Percentiles rank a stretch among this genome's conserved stretches.
phyloP scores from a whole-genome alignment of 2,113 vertebrate species.

The Aptenodytes patagonicus region DNA sequence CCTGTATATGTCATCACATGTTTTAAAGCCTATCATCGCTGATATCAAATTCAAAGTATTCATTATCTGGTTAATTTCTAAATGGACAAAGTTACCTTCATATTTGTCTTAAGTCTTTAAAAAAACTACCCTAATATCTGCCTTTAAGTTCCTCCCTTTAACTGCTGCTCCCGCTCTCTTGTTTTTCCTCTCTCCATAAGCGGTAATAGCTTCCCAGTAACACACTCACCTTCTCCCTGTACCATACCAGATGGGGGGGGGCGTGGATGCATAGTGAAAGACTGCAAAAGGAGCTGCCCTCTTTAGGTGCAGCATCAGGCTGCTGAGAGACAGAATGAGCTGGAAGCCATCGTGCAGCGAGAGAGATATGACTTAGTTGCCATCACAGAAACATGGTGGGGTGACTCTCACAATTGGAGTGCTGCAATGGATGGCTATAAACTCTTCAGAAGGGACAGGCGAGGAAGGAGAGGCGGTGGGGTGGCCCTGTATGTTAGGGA shows the following conservation, averaged over 20 bases:
- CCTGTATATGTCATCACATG: rapidly evolving
- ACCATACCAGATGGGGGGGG: rapidly evolving
- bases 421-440: too few species aligned
- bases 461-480: too few species aligned
- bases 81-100: not conserved
- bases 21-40: not conserved
- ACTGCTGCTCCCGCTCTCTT: not conserved
- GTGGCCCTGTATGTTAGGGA: too few species aligned
- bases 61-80: not conserved
- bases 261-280: not conserved
- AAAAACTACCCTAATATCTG: not conserved
- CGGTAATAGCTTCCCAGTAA: not conserved
- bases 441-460: too few species aligned
- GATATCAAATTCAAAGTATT: not conserved
- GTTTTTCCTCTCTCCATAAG: not conserved
- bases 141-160: not conserved
- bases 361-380: too few species aligned
- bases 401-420: too few species aligned
- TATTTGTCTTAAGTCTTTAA: not conserved
- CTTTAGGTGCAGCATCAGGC: not conserved
- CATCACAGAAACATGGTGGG: too few species aligned
- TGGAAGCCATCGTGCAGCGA: too few species aligned
- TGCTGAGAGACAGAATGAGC: not conserved
- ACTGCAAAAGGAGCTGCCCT: not conserved
- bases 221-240: not conserved